Conservation (phyloP, 2,888 invertebrate genomes). For the Priocnemis perturbator region DNA sequence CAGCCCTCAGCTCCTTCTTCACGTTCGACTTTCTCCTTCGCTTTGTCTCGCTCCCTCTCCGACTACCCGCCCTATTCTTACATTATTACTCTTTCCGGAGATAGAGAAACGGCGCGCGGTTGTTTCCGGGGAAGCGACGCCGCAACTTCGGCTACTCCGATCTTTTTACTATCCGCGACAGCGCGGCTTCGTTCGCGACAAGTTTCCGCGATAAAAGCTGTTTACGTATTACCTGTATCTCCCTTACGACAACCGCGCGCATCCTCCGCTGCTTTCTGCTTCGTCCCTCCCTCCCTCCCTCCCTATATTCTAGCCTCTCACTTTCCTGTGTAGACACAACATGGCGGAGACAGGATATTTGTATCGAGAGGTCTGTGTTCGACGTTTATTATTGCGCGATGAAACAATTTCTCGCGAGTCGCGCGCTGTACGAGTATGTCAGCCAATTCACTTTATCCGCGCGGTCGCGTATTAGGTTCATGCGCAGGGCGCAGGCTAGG, state of each 20-base stretch:
- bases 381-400: not conserved
- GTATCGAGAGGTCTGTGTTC: too few relatives aligned
- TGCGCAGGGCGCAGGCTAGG: too few relatives aligned
- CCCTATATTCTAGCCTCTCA: too few relatives aligned
- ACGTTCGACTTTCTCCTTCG: slow-evolving; percentile 22
- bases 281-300: not conserved
- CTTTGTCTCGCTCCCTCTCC: slow-evolving; percentile 1
- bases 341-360: too few relatives aligned
- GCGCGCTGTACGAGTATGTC: too few relatives aligned
- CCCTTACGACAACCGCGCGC: not conserved
- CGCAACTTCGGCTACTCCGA: slow-evolving; percentile 2
- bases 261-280: too few relatives aligned
- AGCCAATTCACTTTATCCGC: too few relatives aligned
- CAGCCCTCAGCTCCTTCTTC: slow-evolving; percentile 21
- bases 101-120: slow-evolving; percentile 21
- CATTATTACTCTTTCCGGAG: slow-evolving; percentile 29
- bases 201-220: slow-evolving; percentile 14
- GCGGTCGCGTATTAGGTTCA: not conserved
- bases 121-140: slow-evolving; percentile 22
- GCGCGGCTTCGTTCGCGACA: not conserved
- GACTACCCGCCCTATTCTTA: slow-evolving; percentile 7
- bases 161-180: slow-evolving; percentile 6
- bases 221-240: slow-evolving; percentile 15
- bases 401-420: too few relatives aligned
- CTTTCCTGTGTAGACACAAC: not conserved